Percentiles rank a stretch among this genome's conserved stretches.
These are phyloP conservation scores for Mycetomoellerius zeteki DNA, from an alignment of 1,140 invertebrate genomes.

Conservation along the genomic window DNA sequence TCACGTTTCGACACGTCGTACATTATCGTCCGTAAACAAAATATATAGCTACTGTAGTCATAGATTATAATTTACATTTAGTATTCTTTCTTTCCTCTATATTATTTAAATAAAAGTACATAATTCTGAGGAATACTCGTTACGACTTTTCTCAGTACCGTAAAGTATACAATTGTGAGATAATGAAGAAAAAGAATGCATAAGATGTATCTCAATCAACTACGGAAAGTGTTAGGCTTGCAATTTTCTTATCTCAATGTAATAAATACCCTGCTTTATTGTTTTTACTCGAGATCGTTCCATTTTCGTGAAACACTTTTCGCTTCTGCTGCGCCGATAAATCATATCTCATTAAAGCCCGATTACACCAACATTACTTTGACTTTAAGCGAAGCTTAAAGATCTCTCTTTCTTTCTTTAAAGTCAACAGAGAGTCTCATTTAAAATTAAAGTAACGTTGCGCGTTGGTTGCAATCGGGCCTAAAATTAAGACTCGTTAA, in stretches of 20 bases:
- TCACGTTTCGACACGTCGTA: background rate
- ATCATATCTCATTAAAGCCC: background rate
- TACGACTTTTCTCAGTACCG: background rate
- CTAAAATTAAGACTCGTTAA: conserved; percentile 18
- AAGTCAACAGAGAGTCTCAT: too few relatives aligned
- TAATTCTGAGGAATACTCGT: background rate
- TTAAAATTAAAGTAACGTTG: too few relatives aligned
- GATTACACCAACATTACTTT: too few relatives aligned
- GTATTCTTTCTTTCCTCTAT: background rate
- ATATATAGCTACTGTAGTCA: too few relatives aligned
- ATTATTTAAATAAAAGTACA: background rate
- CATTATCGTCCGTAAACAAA: background rate
- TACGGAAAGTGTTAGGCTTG: background rate
- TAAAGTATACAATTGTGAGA: background rate
- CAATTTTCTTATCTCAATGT: background rate
- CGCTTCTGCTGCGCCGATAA: background rate
- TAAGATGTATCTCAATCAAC: background rate
- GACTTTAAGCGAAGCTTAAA: too few relatives aligned
- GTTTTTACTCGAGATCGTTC: conserved; percentile 14
- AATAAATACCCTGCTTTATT: background rate
- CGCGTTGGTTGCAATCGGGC: too few relatives aligned
- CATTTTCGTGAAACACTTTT: background rate
- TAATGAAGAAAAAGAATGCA: background rate
- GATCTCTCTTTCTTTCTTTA: too few relatives aligned
- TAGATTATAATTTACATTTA: background rate